Base-by-base conservation (phyloP, 1,140 invertebrate species). In the Akabosia matsudoensis region DNA sequence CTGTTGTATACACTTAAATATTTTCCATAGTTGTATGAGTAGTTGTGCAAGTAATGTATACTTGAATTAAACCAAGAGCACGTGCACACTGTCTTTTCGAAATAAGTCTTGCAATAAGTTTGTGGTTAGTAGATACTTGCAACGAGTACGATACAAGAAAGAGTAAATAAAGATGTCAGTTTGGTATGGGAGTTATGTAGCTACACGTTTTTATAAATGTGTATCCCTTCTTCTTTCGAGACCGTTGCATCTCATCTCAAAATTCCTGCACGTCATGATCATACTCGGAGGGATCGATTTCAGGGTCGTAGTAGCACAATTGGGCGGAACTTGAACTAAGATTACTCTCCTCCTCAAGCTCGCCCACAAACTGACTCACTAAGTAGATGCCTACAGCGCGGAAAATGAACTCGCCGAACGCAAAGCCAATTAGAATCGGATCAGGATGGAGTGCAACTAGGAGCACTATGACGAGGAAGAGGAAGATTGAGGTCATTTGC, bases 281-380 rank as follows among this genome's bases (percentile, higher is more conserved):
- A 30, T 30, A 67, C 30, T 67, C 61, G 7, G 61, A 67, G 13
- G 61, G 61, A n/a, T 67, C 61, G 7, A 67, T 30, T 30, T 67
- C 61, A 2, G 61, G 61, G 28, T 77, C 76, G 28, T 74, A 77
- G 64, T 77, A 77, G 76, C 67, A 77, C n/a, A 77, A 64, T 70
- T 77, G 76, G 18, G 76, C 72, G 24, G 33, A 37, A 33, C 54
- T 70, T 24, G 72, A 74, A 64, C 71, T 77, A 31, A 77, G 30
- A 74, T 77, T 77, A 61, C 70, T 70, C 33, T 77, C 76, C 34
- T 77, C 76, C 28, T 77, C 76, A 34, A 77, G 64, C 51, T 77
- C 76, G 1, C 76, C 67, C n/a, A 77, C 76, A 74, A 74, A 77
- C 67, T 74, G 72, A 34, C 67, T 56, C 28, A 77, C 76, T 71